Evolutionary conservation across 2,113 vertebrate genomes (phyloP).

Genomic region (Vidua chalybeata): DNA sequence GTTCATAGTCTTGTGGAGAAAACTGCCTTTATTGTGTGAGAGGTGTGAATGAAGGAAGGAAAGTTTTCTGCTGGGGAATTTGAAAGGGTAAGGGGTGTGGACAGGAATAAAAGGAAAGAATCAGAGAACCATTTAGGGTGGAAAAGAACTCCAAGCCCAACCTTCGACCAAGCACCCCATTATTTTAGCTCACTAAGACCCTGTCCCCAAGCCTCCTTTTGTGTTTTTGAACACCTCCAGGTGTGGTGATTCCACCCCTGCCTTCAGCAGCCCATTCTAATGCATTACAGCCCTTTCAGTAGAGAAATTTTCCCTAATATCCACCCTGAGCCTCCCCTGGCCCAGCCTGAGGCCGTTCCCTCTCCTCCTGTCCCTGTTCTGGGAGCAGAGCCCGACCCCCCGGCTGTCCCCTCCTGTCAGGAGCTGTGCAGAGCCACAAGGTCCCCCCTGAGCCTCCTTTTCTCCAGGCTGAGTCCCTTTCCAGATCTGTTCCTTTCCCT

Average conservation of each 20-base stretch:
- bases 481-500: rapidly evolving
- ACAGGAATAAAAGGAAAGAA: background rate
- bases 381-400: background rate
- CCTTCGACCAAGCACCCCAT: background rate
- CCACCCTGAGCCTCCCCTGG: background rate
- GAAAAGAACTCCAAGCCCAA: background rate
- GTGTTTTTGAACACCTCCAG: too few species aligned
- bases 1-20: rapidly evolving
- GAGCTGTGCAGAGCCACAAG: background rate
- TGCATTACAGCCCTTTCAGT: background rate
- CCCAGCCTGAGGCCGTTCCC: background rate
- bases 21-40: background rate
- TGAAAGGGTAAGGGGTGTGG: background rate
- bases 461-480: background rate
- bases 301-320: background rate
- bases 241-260: too few species aligned
- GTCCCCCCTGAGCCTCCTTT: background rate
- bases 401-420: background rate
- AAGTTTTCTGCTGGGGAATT: background rate
- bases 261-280: background rate
- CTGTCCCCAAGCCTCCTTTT: background rate
- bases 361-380: background rate
- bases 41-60: background rate
- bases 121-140: background rate
- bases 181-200: background rate